Percentiles rank a stretch among this genome's conserved stretches.
phyloP scores from a whole-genome alignment of 2,888 invertebrate genomes.

The Tryphoninae sp. region DNA sequence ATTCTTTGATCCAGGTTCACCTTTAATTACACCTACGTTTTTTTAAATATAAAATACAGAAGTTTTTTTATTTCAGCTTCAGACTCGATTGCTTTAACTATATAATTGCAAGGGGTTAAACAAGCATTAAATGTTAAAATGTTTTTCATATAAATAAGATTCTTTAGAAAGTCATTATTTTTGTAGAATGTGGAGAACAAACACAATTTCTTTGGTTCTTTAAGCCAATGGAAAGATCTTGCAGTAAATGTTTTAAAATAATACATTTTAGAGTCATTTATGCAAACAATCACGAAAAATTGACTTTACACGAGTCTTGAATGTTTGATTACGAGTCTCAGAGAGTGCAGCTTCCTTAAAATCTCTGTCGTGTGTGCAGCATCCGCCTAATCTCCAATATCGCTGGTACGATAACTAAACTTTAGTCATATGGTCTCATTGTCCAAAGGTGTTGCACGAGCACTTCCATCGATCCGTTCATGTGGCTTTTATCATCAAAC shows the following conservation, averaged over 20 bases:
- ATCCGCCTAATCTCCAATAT: not conserved
- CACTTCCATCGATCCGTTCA: slow-evolving; percentile 96
- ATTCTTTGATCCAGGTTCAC: not conserved
- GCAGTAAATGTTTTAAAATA: not conserved
- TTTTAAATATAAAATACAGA: not conserved
- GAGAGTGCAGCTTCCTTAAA: not conserved
- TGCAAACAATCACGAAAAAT: not conserved
- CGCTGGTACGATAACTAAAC: not conserved
- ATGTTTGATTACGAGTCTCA: not conserved
- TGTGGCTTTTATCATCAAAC: slow-evolving; percentile 98
- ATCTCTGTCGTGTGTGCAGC: not conserved
- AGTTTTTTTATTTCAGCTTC: not conserved
- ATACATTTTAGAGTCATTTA: not conserved
- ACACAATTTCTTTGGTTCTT: not conserved
- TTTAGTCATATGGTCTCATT: slow-evolving; percentile 13
- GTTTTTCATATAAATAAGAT: not conserved
- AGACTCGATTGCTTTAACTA: not conserved
- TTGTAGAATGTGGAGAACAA: not conserved
- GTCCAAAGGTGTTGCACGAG: slow-evolving; percentile 90
- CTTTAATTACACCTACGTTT: too few relatives aligned
- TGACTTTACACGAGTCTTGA: not conserved
- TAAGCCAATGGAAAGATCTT: not conserved
- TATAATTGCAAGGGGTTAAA: not conserved
- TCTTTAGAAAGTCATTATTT: not conserved
- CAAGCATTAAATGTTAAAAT: not conserved